Evolutionary conservation across 2,797 vertebrate species (phyloP).

Genomic region (Trachurus trachurus): DNA sequence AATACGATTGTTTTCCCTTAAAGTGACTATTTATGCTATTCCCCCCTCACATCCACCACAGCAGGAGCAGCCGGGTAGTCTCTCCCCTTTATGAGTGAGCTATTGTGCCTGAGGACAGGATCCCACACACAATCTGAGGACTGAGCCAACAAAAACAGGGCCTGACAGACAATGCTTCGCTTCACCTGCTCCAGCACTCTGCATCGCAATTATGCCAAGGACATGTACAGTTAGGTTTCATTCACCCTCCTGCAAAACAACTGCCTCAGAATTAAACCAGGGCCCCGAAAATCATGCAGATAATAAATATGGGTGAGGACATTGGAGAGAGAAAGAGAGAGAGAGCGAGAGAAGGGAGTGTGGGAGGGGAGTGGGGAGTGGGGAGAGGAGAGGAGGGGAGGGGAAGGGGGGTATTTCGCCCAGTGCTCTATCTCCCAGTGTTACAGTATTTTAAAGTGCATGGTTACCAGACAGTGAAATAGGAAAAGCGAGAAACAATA

Average conservation of each 20-base stretch:
- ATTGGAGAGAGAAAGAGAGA: slow-evolving; percentile 29
- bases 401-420: slow-evolving; percentile 53
- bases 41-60: slow-evolving; percentile 76
- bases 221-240: slow-evolving; percentile 97
- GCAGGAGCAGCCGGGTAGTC: slow-evolving; percentile 92
- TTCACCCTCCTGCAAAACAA: slow-evolving; percentile 95
- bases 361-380: slow-evolving; percentile 69
- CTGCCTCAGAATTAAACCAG: slow-evolving; percentile 91
- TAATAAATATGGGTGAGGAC: slow-evolving; percentile 89
- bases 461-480: slow-evolving; percentile 81
- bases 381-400: slow-evolving; percentile 1
- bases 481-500: slow-evolving; percentile 58
- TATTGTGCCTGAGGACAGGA: slow-evolving; percentile 98
- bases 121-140: slow-evolving; percentile 99
- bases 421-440: slow-evolving; percentile 44
- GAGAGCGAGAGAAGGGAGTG: background rate
- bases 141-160: slow-evolving; percentile 99
- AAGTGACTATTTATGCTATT: slow-evolving; percentile 94
- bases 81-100: slow-evolving; percentile 94
- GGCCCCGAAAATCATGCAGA: slow-evolving; percentile 70
- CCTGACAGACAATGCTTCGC: slow-evolving; percentile 98
- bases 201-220: slow-evolving; percentile 98
- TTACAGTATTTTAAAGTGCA: slow-evolving; percentile 75
- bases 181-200: slow-evolving; percentile 97
- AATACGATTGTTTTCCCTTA: slow-evolving; percentile 95